These are phyloP conservation scores for Lingula anatina DNA, from an alignment of 2,888 invertebrate species.

Conservation along the genomic window DNA sequence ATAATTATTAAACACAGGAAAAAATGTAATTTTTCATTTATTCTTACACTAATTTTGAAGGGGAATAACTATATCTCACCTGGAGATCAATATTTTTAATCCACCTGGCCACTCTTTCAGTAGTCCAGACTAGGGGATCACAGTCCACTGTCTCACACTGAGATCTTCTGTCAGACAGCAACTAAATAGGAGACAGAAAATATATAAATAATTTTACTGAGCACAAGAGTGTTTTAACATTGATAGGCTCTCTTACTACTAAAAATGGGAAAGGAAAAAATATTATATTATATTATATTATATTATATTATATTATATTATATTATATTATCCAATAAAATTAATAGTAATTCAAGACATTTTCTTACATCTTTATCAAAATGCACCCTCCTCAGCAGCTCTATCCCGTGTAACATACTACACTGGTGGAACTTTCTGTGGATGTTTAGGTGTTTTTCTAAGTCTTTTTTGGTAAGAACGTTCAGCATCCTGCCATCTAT, in stretches of 20 bases:
- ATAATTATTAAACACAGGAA: too few species aligned
- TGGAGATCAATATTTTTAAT: conserved; percentile 86
- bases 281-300: too few species aligned
- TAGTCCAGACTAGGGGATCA: conserved; percentile 94
- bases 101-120: conserved; percentile 90
- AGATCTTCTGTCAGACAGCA: conserved; percentile 77
- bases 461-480: conserved; percentile 85
- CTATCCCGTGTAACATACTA: conserved; percentile 88
- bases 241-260: too few species aligned
- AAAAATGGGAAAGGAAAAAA: too few species aligned
- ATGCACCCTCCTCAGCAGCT: conserved; percentile 83
- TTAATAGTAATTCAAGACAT: neutral
- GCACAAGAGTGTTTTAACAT: too few species aligned
- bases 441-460: conserved; percentile 88
- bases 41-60: too few species aligned
- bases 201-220: too few species aligned
- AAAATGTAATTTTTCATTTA: too few species aligned
- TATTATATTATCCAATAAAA: neutral
- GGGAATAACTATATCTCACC: too few species aligned
- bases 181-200: too few species aligned
- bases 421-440: conserved; percentile 92
- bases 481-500: conserved; percentile 92
- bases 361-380: conserved; percentile 63
- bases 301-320: too few species aligned
- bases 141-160: conserved; percentile 83